These are phyloP conservation scores for Trypoxylus dichotomus DNA, from an alignment of 1,140 invertebrate genomes.

Conservation along the genomic window DNA sequence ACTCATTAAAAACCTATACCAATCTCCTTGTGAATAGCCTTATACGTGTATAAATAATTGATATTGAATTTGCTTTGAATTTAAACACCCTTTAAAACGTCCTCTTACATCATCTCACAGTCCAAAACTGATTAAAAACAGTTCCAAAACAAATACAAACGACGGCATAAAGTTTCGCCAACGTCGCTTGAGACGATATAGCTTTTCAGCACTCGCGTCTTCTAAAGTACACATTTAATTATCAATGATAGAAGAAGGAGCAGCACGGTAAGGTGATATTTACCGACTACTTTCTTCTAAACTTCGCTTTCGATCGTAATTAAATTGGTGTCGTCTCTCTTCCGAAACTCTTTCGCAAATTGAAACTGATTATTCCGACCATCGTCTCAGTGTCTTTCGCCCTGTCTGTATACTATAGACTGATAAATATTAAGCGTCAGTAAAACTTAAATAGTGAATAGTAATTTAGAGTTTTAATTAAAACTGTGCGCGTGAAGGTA, in stretches of 20 bases:
- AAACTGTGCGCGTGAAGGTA: not conserved
- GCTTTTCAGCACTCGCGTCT: not conserved
- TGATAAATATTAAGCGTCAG: not conserved
- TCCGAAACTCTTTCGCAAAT: not conserved
- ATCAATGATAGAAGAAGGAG: not conserved
- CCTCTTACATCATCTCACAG: not conserved
- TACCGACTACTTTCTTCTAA: not conserved
- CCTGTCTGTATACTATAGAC: no score
- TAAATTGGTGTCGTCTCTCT: not conserved
- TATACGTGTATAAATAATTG: no score
- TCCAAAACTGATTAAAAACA: not conserved
- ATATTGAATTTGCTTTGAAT: no score
- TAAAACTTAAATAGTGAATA: not conserved
- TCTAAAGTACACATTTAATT: not conserved
- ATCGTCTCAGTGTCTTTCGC: not conserved
- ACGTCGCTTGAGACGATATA: not conserved
- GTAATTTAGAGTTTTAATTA: not conserved
- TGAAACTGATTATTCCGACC: not conserved
- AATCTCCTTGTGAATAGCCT: no score
- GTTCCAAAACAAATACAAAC: not conserved
- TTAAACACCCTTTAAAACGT: no score
- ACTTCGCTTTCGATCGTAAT: not conserved
- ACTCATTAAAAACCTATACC: no score
- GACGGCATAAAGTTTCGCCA: not conserved
- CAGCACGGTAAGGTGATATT: not conserved